Evolutionary conservation across 2,888 invertebrate species (phyloP).

Genomic region (Hirudinaria manillensis): DNA sequence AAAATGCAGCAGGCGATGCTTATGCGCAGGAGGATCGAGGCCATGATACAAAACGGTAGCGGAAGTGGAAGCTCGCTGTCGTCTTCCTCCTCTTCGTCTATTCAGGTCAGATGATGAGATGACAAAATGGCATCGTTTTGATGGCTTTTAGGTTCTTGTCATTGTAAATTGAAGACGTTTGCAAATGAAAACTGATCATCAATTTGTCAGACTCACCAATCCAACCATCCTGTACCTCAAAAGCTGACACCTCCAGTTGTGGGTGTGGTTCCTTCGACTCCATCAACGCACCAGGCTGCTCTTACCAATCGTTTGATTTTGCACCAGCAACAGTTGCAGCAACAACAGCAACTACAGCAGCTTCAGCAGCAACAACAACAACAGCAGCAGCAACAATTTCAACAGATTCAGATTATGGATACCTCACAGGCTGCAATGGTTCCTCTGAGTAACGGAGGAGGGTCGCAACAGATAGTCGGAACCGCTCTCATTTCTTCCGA

Average conservation of each 20-base stretch:
- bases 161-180: too few species aligned
- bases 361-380: conserved; percentile 25
- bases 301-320: conserved; percentile 12
- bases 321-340: conserved; percentile 23
- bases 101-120: neutral
- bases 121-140: neutral
- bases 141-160: neutral
- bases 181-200: neutral
- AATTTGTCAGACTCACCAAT: conserved; percentile 1
- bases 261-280: conserved; percentile 5
- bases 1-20: conserved; percentile 89
- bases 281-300: neutral
- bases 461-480: neutral
- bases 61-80: conserved; percentile 44
- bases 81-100: neutral
- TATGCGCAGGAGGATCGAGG: conserved; percentile 63
- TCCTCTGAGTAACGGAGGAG: neutral
- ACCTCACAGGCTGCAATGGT: neutral
- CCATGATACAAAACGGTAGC: conserved; percentile 53
- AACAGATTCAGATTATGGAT: neutral
- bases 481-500: neutral
- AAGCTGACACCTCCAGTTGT: conserved; percentile 2
- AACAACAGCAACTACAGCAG: conserved; percentile 18
- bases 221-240: conserved; percentile 20
- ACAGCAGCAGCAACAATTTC: conserved; percentile 25